These are phyloP conservation scores for Rallus crepitans DNA, from an alignment of 2,797 vertebrate genomes.

Conservation along the genomic window DNA sequence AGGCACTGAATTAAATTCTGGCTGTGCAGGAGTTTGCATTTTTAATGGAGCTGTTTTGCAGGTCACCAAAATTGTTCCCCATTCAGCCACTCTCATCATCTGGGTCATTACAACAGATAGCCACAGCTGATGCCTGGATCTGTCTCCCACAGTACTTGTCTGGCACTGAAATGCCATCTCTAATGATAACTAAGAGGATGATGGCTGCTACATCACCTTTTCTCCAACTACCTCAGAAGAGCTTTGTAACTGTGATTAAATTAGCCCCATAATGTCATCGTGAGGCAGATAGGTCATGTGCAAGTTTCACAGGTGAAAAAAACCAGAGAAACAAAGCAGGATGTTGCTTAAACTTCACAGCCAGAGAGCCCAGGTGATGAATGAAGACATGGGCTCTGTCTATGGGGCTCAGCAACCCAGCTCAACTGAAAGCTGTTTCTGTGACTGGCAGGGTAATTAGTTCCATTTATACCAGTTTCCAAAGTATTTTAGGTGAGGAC, in stretches of 20 bases:
- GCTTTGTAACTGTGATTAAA: not conserved
- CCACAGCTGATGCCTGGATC: slow-evolving; percentile 46
- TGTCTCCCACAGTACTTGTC: not conserved
- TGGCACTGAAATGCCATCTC: slow-evolving; percentile 29
- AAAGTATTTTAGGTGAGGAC: not conserved
- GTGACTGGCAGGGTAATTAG: not conserved
- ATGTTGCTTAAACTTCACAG: not conserved
- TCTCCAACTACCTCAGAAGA: not conserved
- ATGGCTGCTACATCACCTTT: slow-evolving; percentile 7
- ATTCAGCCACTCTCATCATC: slow-evolving; percentile 48
- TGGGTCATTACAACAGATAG: not conserved
- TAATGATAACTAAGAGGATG: not conserved
- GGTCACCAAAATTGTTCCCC: slow-evolving; percentile 56
- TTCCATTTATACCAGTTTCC: not conserved
- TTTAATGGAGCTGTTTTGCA: slow-evolving; percentile 45
- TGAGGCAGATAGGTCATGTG: not conserved
- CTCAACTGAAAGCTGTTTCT: not conserved
- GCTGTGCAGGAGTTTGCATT: not conserved
- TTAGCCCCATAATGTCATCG: not conserved
- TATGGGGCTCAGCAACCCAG: not conserved
- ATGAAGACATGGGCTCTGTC: not conserved
- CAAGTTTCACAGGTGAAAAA: not conserved
- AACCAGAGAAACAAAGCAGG: not conserved
- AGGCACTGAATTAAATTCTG: slow-evolving; percentile 23
- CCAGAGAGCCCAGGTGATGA: not conserved